phyloP scores from a whole-genome alignment of 1,140 invertebrate species.

The Drosophila biarmipes region DNA sequence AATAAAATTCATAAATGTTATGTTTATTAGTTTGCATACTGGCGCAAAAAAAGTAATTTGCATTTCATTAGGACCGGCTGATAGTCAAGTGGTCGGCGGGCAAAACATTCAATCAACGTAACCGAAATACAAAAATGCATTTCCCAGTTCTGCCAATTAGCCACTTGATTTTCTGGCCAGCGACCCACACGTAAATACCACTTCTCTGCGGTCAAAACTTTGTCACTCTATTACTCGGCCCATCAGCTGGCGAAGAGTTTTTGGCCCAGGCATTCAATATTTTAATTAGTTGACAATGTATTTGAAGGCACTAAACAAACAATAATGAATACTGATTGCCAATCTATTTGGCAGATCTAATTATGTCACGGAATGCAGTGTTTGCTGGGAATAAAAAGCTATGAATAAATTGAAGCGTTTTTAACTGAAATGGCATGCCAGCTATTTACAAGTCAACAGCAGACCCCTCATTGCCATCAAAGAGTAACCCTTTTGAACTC shows the following conservation, averaged over 20 bases:
- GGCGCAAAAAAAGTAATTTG: slow-evolving; percentile 52
- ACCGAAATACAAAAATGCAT: slow-evolving; percentile 46
- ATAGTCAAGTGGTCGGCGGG: slow-evolving; percentile 28
- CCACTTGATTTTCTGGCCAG: slow-evolving; percentile 32
- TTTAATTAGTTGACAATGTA: slow-evolving; percentile 49
- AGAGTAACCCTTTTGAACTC: not conserved
- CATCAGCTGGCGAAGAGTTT: slow-evolving; percentile 4
- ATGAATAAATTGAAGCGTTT: not conserved
- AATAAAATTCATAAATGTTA: slow-evolving; percentile 58
- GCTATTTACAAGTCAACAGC: slow-evolving; percentile 1
- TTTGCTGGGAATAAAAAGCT: not conserved
- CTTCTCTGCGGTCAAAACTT: slow-evolving; percentile 15
- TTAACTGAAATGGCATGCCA: not conserved
- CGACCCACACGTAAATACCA: slow-evolving; percentile 27
- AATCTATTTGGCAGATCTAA: slow-evolving; percentile 22
- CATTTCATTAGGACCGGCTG: slow-evolving; percentile 56
- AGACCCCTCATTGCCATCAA: not conserved
- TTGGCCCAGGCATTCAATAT: slow-evolving; percentile 28
- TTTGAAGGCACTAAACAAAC: slow-evolving; percentile 33
- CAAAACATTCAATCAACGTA: slow-evolving; percentile 72
- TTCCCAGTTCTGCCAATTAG: slow-evolving; percentile 34
- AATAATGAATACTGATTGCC: slow-evolving; percentile 32
- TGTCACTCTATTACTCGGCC: slow-evolving; percentile 13
- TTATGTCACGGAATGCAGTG: not conserved
- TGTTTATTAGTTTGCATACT: slow-evolving; percentile 61